phyloP scores from a whole-genome alignment of 2,113 vertebrate genomes.

The Macheiramphus alcinus region DNA sequence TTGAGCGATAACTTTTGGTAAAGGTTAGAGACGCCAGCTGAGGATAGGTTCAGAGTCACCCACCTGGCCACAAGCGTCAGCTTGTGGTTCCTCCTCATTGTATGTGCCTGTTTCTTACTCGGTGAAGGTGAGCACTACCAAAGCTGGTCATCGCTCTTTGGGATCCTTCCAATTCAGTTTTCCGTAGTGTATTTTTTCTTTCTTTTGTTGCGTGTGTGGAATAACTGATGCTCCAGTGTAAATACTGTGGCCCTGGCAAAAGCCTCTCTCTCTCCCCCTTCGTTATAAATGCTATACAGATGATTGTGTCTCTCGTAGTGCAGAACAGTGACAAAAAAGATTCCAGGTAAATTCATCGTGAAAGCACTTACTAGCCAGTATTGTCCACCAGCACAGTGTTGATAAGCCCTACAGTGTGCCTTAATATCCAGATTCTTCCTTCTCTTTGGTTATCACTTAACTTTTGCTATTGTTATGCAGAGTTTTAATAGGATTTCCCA shows the following conservation, averaged over 20 bases:
- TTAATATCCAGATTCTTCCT: not conserved
- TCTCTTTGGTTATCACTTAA: not conserved
- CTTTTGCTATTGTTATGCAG: not conserved
- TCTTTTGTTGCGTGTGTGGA: not conserved
- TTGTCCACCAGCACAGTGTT: not conserved
- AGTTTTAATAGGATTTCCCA: not conserved
- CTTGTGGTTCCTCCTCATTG: not conserved
- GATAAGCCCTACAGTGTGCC: not conserved
- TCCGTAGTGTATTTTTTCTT: rapidly evolving
- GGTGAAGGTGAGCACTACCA: not conserved
- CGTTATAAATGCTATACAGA: rapidly evolving
- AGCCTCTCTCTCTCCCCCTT: not conserved
- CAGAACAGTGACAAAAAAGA: not conserved
- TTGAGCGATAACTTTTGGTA: rapidly evolving
- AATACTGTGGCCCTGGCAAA: not conserved
- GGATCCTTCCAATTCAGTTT: not conserved
- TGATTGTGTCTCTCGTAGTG: not conserved
- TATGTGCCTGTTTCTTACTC: not conserved
- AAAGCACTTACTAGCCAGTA: not conserved
- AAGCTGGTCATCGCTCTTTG: not conserved
- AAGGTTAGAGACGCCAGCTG: not conserved
- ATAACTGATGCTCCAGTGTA: not conserved
- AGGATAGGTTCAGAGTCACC: not conserved
- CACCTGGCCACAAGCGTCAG: not conserved
- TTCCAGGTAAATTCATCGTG: not conserved